Evolutionary conservation across 1,140 invertebrate species (phyloP), one percentile per base, ranked within the genome.

Genomic region (Apolygus lucorum): DNA sequence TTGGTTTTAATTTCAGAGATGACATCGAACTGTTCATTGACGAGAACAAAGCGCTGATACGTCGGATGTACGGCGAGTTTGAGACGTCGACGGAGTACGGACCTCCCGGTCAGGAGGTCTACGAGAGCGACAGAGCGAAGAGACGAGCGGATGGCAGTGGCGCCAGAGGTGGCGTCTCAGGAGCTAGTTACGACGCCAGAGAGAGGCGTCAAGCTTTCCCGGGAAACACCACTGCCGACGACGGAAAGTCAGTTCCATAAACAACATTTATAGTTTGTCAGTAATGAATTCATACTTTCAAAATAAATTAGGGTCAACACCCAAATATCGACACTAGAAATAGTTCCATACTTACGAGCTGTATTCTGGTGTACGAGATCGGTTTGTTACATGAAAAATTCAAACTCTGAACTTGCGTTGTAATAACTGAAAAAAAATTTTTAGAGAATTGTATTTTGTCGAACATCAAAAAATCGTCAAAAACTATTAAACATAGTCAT

Each of bases 21-120:
- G 85, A 88, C 74, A 95, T 95, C 78, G 91, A 95, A 76, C 82
- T 84, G 71, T 95, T 95, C 78, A 95, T 95, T 75, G 92, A 95
- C 74, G 92, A 95, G 75, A 95, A 95, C 78, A 95, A 95, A 80
- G 92, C 93, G 11, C 76, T 95, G 72, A 94, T 95, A 84, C 89
- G 91, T 75, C 82, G 93, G 68, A 95, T 95, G 93, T 95, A 94
- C 74, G 92, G 92, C 1, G 90, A 92, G 71, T 93, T 94, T 75
- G 85, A 86, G 72, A 86, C 86, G 81, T 77, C 72, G 52, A 79
- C 82, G 68, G 82, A 82, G 67, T 82, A 83, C 52, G 83, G 81
- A 13, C 79, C 81, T 4, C 76, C 80, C 4, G 79, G 80, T 4
- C 81, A 82, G 28, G 82, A 79, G 59, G 73, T 75, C 1, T 74